Percentiles rank a stretch among this genome's conserved stretches.
Conservation (phyloP, 1,140 invertebrate genomes). For the Drosophila sproati region DNA sequence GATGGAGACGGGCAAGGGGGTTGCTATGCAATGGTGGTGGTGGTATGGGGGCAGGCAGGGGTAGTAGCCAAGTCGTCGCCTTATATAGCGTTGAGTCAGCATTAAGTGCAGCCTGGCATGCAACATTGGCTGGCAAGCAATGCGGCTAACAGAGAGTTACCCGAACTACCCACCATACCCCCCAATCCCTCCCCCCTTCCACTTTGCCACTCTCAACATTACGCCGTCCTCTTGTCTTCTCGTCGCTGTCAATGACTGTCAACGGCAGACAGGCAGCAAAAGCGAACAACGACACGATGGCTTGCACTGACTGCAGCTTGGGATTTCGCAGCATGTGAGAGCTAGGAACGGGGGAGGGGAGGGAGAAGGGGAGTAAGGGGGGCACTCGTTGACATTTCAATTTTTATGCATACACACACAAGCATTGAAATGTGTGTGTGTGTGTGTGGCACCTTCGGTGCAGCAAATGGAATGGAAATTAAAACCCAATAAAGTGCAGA, state of each 20-base stretch:
- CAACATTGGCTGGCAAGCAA: conserved; percentile 72
- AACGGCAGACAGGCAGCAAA: conserved; percentile 74
- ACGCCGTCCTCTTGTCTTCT: conserved; percentile 10
- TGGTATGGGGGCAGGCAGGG: too few species aligned
- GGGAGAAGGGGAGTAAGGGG: neutral
- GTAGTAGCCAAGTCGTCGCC: conserved; percentile 46
- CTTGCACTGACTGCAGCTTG: conserved; percentile 33
- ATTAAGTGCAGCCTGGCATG: conserved; percentile 75
- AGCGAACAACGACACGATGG: conserved; percentile 54
- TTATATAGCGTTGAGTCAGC: conserved; percentile 74
- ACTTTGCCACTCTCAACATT: conserved; percentile 3
- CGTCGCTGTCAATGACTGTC: conserved; percentile 77
- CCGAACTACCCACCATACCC: neutral
- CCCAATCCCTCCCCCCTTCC: neutral
- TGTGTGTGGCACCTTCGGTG: conserved; percentile 28
- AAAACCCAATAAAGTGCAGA: conserved; percentile 63
- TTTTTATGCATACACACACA: conserved; percentile 63
- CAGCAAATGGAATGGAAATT: conserved; percentile 65
- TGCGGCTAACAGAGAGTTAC: conserved; percentile 25
- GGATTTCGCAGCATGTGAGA: conserved; percentile 12
- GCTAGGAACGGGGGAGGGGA: neutral
- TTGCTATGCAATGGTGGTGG: neutral
- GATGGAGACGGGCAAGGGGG: neutral
- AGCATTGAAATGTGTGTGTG: conserved; percentile 28
- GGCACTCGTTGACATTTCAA: conserved; percentile 73